Conservation (phyloP, 2,797 vertebrate genomes). For the Microctenopoma stevenorrisi region DNA sequence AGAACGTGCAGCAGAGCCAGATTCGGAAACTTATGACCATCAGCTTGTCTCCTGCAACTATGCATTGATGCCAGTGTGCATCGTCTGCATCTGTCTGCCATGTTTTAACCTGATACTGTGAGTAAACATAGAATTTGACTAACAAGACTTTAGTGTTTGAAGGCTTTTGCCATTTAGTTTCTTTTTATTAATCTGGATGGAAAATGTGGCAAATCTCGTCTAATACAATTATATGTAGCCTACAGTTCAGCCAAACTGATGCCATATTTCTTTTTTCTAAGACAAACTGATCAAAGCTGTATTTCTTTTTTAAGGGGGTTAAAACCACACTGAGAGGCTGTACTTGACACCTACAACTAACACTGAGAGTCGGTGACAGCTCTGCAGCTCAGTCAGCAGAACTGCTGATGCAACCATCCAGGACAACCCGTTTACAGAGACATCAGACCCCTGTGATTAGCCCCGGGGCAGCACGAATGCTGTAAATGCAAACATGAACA, state of each 20-base stretch:
- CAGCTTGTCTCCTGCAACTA: conserved; percentile 27
- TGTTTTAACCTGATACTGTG: conserved; percentile 35
- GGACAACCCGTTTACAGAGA: conserved; percentile 38
- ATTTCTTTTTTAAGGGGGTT: background rate
- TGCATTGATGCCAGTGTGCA: conserved; percentile 20
- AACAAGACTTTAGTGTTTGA: conserved; percentile 29
- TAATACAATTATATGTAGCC: background rate
- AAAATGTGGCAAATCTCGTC: background rate
- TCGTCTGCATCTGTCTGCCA: conserved; percentile 40
- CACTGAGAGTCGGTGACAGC: conserved; percentile 29
- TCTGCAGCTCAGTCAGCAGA: conserved; percentile 40
- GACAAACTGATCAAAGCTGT: background rate
- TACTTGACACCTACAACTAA: background rate
- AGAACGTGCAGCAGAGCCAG: conserved; percentile 40
- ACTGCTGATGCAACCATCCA: conserved; percentile 40
- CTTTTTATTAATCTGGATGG: conserved; percentile 17
- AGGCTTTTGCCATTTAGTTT: conserved; percentile 1
- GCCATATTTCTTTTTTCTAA: background rate
- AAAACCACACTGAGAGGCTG: background rate
- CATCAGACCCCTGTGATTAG: conserved; percentile 30
- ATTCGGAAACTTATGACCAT: conserved; percentile 47
- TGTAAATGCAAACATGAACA: conserved; percentile 40
- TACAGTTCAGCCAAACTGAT: too few relatives aligned
- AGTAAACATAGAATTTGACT: conserved; percentile 32
- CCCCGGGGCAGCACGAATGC: conserved; percentile 36